phyloP scores from a whole-genome alignment of 2,888 invertebrate genomes.

The Sepioteuthis lessoniana region DNA sequence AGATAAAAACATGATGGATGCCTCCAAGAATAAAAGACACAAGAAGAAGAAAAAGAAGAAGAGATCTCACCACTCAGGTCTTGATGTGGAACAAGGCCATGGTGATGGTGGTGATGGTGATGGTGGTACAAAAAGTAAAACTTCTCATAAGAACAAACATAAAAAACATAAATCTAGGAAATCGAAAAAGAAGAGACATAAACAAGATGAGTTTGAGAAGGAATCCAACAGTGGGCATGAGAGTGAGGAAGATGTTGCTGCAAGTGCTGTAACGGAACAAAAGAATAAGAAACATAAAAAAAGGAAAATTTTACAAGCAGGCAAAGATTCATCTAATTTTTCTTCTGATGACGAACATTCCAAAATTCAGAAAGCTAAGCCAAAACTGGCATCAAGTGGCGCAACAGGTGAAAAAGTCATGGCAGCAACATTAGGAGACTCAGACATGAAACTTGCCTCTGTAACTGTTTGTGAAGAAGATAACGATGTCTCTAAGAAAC shows the following conservation, averaged over 20 bases:
- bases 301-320: conserved; percentile 50
- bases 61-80: background rate
- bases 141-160: conserved; percentile 45
- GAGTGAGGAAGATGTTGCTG: conserved; percentile 53
- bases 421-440: background rate
- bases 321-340: background rate
- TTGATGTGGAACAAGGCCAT: conserved; percentile 52
- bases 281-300: conserved; percentile 59
- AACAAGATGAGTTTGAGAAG: conserved; percentile 50
- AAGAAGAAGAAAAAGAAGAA: conserved; percentile 53
- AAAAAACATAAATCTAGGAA: conserved; percentile 52
- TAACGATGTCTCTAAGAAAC: conserved; percentile 38
- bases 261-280: conserved; percentile 51
- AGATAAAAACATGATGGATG: conserved; percentile 53
- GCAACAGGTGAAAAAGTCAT: background rate
- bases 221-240: conserved; percentile 52
- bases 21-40: conserved; percentile 56
- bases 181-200: conserved; percentile 54
- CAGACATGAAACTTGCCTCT: background rate
- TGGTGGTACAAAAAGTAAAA: conserved; percentile 51
- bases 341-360: background rate
- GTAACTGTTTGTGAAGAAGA: conserved; percentile 23
- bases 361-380: conserved; percentile 40
- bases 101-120: conserved; percentile 54
- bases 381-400: conserved; percentile 1